phyloP scores from a whole-genome alignment of 2,888 invertebrate species.

The Gerris lacustris region DNA sequence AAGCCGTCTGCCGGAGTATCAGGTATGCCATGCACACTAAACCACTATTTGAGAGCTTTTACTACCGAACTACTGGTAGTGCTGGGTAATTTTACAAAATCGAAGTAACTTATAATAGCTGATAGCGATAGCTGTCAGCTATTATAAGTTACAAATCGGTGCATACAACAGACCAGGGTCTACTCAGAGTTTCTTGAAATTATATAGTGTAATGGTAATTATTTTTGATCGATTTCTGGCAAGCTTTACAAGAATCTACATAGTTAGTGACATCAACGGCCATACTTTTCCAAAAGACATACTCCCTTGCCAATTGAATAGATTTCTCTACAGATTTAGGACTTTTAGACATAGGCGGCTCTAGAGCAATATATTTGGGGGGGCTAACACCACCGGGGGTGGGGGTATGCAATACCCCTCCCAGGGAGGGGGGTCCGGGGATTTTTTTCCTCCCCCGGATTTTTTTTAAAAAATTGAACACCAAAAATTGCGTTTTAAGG shows the following conservation, averaged over 20 bases:
- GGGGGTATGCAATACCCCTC: too few relatives aligned
- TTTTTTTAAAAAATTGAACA: too few relatives aligned
- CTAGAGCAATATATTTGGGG: too few relatives aligned
- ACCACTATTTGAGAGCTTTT: background rate
- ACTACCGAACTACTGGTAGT: background rate
- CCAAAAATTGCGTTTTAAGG: too few relatives aligned
- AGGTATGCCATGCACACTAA: background rate
- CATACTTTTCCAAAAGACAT: background rate
- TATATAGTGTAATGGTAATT: background rate
- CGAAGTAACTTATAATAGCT: background rate
- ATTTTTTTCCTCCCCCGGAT: too few relatives aligned
- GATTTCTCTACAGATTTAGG: background rate
- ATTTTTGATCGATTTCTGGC: background rate
- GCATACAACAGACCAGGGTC: background rate
- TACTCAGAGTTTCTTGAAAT: background rate
- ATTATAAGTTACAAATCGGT: too few relatives aligned
- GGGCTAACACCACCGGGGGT: too few relatives aligned
- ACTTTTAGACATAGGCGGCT: background rate
- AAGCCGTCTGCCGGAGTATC: too few relatives aligned
- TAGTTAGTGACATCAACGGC: background rate
- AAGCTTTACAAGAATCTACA: too few relatives aligned
- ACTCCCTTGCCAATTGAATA: background rate
- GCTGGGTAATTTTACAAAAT: background rate
- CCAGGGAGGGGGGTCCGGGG: too few relatives aligned
- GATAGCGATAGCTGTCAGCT: background rate